Evolutionary conservation across 2,113 vertebrate species (phyloP).

Genomic region (Syngnathus typhle): DNA sequence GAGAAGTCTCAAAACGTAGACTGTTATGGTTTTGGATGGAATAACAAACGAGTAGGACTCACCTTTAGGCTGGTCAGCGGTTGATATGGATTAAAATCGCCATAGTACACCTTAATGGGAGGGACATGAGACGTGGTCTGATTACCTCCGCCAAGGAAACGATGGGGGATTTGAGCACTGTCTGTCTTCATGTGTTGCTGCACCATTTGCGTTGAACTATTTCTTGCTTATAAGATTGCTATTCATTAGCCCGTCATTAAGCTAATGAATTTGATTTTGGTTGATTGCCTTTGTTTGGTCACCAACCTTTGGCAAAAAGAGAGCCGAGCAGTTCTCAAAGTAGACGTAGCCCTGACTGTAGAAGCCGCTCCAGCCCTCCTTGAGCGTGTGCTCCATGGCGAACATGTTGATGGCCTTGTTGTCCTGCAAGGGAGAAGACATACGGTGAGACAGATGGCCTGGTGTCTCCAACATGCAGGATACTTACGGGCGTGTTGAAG

Average conservation of each 20-base stretch:
- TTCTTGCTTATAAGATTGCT: too few species aligned
- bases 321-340: conserved; percentile 79
- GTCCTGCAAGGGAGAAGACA: conserved; percentile 62
- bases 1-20: background rate
- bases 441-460: background rate
- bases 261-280: too few species aligned
- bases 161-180: background rate
- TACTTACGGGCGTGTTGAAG: conserved; percentile 71
- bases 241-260: too few species aligned
- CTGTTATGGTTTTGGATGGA: background rate
- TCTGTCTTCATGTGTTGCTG: too few species aligned
- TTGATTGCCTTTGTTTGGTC: too few species aligned
- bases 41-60: conserved; percentile 2
- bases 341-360: conserved; percentile 76
- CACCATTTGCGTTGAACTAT: too few species aligned
- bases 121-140: background rate
- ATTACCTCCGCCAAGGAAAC: background rate
- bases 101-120: conserved; percentile 73
- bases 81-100: conserved; percentile 75
- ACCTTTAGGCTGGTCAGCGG: conserved; percentile 68
- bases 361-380: conserved; percentile 78
- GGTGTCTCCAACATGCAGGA: background rate
- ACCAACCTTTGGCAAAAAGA: conserved; percentile 80
- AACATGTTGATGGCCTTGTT: conserved; percentile 77
- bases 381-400: conserved; percentile 73